Conservation (phyloP, 2,888 invertebrate genomes). For the Byasa hedistus region DNA sequence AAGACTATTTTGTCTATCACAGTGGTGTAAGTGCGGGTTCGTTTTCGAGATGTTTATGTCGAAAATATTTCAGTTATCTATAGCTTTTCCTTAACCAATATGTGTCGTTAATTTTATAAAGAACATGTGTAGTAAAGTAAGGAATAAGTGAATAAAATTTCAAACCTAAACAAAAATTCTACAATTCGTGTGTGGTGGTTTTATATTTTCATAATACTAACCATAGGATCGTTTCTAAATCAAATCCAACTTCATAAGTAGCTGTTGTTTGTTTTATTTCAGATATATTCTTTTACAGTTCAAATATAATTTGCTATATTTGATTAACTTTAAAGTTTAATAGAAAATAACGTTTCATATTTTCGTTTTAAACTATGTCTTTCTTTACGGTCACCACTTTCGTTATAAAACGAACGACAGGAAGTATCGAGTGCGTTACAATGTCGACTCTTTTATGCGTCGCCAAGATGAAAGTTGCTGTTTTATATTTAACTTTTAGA, state of each 20-base stretch:
- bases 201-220: background rate
- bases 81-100: too few species aligned
- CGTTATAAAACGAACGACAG: background rate
- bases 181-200: background rate
- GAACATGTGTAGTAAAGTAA: too few species aligned
- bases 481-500: background rate
- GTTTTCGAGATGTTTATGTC: too few species aligned
- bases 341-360: background rate
- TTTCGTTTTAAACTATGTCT: background rate
- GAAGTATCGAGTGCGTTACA: conserved; percentile 6
- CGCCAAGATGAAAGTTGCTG: background rate
- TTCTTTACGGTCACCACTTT: background rate
- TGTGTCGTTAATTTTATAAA: too few species aligned
- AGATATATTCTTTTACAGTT: too few species aligned
- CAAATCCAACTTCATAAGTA: background rate
- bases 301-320: background rate
- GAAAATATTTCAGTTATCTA: too few species aligned
- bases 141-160: too few species aligned
- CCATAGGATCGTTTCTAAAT: background rate
- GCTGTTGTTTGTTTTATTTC: background rate
- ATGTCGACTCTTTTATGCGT: conserved; percentile 2
- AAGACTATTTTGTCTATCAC: too few species aligned
- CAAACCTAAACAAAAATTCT: too few species aligned
- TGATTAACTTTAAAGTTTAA: too few species aligned
- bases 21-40: too few species aligned